Conservation (phyloP, 2,888 invertebrate species). For the Phytoseiulus persimilis region DNA sequence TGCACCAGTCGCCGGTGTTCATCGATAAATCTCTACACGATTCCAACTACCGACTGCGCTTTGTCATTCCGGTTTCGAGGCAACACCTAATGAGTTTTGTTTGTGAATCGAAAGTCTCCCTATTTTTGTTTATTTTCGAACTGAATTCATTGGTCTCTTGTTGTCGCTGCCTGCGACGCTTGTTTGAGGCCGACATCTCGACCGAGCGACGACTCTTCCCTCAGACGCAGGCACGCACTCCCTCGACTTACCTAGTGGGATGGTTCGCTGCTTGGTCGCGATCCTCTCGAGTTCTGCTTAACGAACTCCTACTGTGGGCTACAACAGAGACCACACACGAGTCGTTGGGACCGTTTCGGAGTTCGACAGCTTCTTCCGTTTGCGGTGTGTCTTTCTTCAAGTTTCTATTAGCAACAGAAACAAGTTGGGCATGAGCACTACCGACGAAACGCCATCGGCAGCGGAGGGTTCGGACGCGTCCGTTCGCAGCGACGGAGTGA, state of each 20-base stretch:
- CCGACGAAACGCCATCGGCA: neutral
- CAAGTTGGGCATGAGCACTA: neutral
- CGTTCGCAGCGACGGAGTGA: neutral
- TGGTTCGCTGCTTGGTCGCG: neutral
- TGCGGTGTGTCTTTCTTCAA: neutral
- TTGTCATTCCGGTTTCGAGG: neutral
- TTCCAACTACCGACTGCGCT: neutral
- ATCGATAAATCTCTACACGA: too few relatives aligned
- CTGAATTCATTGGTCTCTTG: neutral
- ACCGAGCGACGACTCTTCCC: neutral
- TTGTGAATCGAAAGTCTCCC: neutral
- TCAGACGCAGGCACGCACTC: neutral
- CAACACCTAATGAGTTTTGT: neutral
- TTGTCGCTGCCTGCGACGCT: neutral
- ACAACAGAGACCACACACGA: conserved; percentile 5
- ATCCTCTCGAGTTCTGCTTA: neutral
- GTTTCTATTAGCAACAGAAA: neutral
- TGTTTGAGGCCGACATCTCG: neutral
- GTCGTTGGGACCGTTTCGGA: neutral
- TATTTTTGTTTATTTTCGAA: neutral
- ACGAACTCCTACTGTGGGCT: neutral
- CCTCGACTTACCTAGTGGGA: neutral
- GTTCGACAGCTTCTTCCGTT: neutral
- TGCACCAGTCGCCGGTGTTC: neutral
- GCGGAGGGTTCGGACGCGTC: neutral